Base-by-base conservation (phyloP, 1,140 invertebrate genomes). In the Semibalanus balanoides region DNA sequence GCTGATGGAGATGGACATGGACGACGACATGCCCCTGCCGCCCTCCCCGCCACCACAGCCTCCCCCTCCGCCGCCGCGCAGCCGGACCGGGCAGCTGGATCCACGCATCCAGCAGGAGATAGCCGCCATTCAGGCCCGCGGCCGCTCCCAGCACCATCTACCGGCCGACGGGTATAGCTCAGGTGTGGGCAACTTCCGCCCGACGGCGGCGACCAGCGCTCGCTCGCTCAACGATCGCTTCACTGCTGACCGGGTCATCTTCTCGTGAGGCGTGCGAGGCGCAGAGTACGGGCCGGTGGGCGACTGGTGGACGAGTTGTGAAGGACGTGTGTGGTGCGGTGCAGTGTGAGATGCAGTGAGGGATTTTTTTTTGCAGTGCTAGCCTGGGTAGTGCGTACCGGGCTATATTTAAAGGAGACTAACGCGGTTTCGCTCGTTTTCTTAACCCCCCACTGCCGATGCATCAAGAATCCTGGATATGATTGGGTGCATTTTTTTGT, bases 31-130 rank as follows among this genome's bases (percentile, higher is more conserved):
- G 5, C 5, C 17, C 5, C 35, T 40, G 35, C 51, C 51, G 22
- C 51, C 51, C 1, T 64, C 51, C 7, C 51, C 51, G 11, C 51
- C 51, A 1, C 51, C 51, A 19, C 51, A 1, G 51, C 51, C 51
- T 1, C 51, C 51, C 7, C 51, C 51, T 7, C 51, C 51, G 51
- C 51, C 51, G 22, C 70, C 70, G 29, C 28, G 19, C 7, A 17
- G n/a, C n/a, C 22, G 3, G 7, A 3, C 19, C 1, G 11, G 11
- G 3, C 19, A 9, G 3, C 70, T 72, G 70, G 29, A 72, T n/a
- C 70, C 70, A n/a, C 70, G 70, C 29, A 72, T 72, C n/a, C 70
- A 72, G 70, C 70, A 72, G 70, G 70, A 72, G 29, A 72, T 72
- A 3, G 70, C 70, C 11, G 70, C 70, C 70, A 72, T 72, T 19